Base-by-base conservation (phyloP, 2,797 vertebrate genomes). In the Philypnodon macrostomus region DNA sequence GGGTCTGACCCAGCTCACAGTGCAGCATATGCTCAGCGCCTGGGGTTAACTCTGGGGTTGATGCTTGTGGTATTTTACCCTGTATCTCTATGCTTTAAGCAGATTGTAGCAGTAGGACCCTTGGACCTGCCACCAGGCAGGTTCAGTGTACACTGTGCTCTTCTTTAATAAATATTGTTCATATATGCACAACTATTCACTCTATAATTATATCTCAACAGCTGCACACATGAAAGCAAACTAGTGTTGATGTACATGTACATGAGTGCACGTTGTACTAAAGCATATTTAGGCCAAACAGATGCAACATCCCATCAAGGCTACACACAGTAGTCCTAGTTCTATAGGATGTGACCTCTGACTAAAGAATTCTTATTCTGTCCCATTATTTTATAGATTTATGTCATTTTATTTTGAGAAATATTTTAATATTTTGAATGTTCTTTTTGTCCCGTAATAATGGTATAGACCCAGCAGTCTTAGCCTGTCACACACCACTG, bases 1-100 rank as follows among this genome's bases (percentile, higher is more conserved):
- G 38, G 47, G 19, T 26, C 23, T 35, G 14, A 59, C 29, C 46
- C 30, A 13, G 15, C 5, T 29, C 15, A 26, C 49, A 0, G 51
- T 16, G 33, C 30, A 52, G 31, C 58, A 67, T 29, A 39, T 51
- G 49, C 45, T 52, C 33, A 12, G 50, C 11, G 41, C 21, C 46
- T 48, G 39, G 19, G 37, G 51, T 58, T 52, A 44, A 34, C 44
- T 7, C 13, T 31, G 46, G 16, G 49, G 19, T 26, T 37, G 36
- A 29, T 37, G 11, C 21, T 46, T 18, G 38, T 39, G n/a, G 36
- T 26, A 14, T 51, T 53, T 58, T 31, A 37, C 6, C 18, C 23
- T 41, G 10, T 14, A 27, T 6, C 2, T 2, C 27, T 26, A n/a
- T 42, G 19, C 3, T 32, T 48, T 30, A 55, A 15, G 19, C 19